Base-by-base conservation (phyloP, 2,113 vertebrate genomes). In the Bujurquina vittata region DNA sequence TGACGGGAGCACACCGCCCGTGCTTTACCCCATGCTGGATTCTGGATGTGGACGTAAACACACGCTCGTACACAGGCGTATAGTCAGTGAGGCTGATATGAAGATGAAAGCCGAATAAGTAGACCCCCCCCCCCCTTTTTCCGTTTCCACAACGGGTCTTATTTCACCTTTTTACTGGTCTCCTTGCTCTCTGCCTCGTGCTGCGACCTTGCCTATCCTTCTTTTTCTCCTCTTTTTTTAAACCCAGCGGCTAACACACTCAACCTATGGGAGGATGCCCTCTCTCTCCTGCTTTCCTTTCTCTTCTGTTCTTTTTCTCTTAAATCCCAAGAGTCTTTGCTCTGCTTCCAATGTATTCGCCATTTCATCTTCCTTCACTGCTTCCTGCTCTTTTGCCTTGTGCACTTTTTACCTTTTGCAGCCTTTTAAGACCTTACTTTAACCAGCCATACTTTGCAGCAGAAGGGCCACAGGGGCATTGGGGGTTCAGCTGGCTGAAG, bases 171-270 rank as follows among this genome's bases (percentile, higher is more conserved):
- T 80, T 90, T 84, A 67, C 37, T 59, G 52, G 79, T 82, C 81
- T 86, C 40, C 83, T 59, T 84, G 76, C 84, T 87, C 77, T 75
- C 78, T 69, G 76, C 84, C 76, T 67, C 86, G 65, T 73, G 87
- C 92, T 91, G 86, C 43, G 83, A 88, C 84, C 82, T 80, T 80
- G 77, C 69, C 87, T 80, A 84, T 85, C 86, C 72, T 83, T 74
- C 80, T 75, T 90, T 18, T 72, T 75, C 58, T 43, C 61, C 77
- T 61, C 15, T 33, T 84, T 79, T 26, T 31, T 31, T 31, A 6
- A 72, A 54, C 79, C 84, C 90, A 4, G 43, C 23, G 35, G 87
- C 86, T 14, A 78, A 84, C 60, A 74, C 74, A 62, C 26, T 75
- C 65, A 52, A 77, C 33, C 80, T 62, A 26, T 3, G 2, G 33